A percentile compares a stretch with the other conserved stretches of the same genome.
phyloP scores from a whole-genome alignment of 2,113 vertebrate species.

The Lophura nycthemera region DNA sequence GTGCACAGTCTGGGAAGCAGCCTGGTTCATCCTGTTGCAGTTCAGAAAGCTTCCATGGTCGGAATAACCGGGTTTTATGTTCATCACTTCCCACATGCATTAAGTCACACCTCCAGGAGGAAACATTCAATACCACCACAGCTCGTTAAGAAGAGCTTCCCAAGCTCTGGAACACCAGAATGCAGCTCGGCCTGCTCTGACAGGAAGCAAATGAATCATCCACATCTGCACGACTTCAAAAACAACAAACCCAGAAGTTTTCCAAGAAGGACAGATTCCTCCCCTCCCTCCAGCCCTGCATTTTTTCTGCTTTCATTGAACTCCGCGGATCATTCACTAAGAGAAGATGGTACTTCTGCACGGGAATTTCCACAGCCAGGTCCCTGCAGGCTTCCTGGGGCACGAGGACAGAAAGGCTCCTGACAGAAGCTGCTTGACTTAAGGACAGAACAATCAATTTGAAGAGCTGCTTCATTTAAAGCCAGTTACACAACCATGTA shows the following conservation, averaged over 20 bases:
- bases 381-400: background rate
- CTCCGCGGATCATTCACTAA: background rate
- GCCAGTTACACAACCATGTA: background rate
- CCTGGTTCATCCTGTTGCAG: background rate
- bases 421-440: accelerated
- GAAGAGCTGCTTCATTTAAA: background rate
- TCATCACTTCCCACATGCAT: background rate
- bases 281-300: background rate
- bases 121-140: background rate
- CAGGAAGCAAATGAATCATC: slow-evolving; percentile 10
- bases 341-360: background rate
- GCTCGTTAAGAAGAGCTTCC: background rate
- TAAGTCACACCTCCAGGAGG: background rate
- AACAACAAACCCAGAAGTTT: background rate
- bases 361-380: background rate
- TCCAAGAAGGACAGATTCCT: background rate
- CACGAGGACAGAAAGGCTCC: background rate
- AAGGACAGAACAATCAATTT: background rate
- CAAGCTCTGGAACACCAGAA: background rate
- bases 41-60: background rate
- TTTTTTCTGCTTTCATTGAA: slow-evolving; percentile 7
- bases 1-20: background rate
- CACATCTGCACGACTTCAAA: background rate
- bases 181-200: background rate
- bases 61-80: background rate